Evolutionary conservation across 2,797 vertebrate genomes (phyloP).

Genomic region (Mallotus villosus): DNA sequence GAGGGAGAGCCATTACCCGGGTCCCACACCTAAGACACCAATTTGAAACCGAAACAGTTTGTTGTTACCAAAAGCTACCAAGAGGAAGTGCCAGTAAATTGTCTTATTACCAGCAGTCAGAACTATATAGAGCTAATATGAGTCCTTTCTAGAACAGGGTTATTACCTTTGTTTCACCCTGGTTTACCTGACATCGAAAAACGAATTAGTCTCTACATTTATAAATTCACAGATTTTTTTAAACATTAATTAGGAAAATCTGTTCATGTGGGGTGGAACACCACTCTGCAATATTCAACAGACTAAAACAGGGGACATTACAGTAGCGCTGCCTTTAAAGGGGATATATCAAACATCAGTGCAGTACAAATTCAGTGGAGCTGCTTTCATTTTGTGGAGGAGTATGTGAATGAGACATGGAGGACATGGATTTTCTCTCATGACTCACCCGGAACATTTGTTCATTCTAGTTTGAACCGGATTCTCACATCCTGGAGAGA

Average conservation of each 20-base stretch:
- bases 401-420: not conserved
- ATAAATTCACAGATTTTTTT: too few species aligned
- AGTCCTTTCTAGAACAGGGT: too few species aligned
- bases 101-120: too few species aligned
- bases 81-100: too few species aligned
- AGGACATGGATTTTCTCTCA: not conserved
- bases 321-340: constrained; percentile 8
- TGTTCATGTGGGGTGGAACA: too few species aligned
- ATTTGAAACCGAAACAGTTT: constrained; percentile 26
- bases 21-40: constrained; percentile 16
- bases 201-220: constrained; percentile 27
- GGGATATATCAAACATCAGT: not conserved
- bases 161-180: too few species aligned
- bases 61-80: not conserved
- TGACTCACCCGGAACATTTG: not conserved
- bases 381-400: not conserved
- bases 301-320: not conserved
- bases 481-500: not conserved
- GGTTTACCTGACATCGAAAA: not conserved
- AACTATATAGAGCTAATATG: too few species aligned
- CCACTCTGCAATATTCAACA: too few species aligned
- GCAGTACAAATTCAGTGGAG: not conserved
- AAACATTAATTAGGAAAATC: too few species aligned
- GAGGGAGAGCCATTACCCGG: constrained; percentile 49
- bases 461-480: not conserved